Conservation (phyloP, 2,888 invertebrate species). For the Creontiades dilutus region DNA sequence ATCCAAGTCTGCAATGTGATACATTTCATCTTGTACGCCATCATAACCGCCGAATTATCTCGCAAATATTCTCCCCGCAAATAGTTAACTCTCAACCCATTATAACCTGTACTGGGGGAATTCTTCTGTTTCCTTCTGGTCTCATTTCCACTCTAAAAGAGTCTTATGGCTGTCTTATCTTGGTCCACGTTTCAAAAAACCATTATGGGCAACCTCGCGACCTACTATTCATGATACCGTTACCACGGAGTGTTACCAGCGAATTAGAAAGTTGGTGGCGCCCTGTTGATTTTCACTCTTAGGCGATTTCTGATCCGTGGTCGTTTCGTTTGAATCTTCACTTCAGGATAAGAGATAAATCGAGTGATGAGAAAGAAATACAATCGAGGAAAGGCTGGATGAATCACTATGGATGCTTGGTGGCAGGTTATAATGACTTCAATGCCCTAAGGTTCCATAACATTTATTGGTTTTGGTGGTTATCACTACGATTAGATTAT, state of each 20-base stretch:
- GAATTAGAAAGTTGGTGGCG: conserved; percentile 58
- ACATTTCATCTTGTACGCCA: conserved; percentile 28
- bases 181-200: conserved; percentile 9
- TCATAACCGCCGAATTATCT: conserved; percentile 44
- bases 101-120: too few relatives aligned
- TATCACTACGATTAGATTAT: conserved; percentile 1
- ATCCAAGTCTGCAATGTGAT: conserved; percentile 72
- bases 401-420: conserved; percentile 8
- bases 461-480: neutral
- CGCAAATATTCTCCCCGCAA: neutral
- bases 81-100: too few relatives aligned
- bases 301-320: conserved; percentile 13
- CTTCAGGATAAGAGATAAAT: neutral
- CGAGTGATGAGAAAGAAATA: too few relatives aligned
- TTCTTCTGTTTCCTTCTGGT: too few relatives aligned
- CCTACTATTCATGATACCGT: conserved; percentile 57
- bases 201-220: conserved; percentile 34
- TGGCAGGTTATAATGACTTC: conserved; percentile 15
- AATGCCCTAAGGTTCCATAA: neutral
- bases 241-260: conserved; percentile 25
- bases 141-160: too few relatives aligned
- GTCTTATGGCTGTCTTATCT: neutral
- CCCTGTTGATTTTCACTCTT: conserved; percentile 48
- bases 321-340: neutral
- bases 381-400: neutral